Evolutionary conservation across 2,113 vertebrate genomes (phyloP), one percentile per base, ranked within the genome.

Genomic region (Phyllopteryx taeniolatus): DNA sequence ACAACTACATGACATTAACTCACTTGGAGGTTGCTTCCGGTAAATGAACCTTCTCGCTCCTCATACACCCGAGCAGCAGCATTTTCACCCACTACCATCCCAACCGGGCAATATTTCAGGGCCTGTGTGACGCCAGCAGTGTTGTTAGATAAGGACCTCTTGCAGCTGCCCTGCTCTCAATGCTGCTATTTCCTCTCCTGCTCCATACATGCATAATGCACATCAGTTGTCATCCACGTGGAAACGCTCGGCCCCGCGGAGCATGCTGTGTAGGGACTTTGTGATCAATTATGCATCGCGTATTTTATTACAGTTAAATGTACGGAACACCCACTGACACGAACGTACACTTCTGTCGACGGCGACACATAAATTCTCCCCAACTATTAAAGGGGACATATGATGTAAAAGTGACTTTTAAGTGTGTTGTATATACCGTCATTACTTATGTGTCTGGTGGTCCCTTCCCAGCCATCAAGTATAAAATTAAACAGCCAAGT

Each of bases 211-310:
- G 70, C 71, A 72, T 76, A 73, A 54, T 80, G 73, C 53, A 83
- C 67, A 67, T 59, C 33, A 76, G 81, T 83, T 77, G 68, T 77
- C 79, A 76, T 74, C 74, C 83, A 81, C 67, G 62, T 77, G 78
- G 73, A 86, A 75, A 80, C 59, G 78, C 39, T 66, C 27, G 14
- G 46, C 3, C 46, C 14, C 42, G 66, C n/a, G 57, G 61, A 53
- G 54, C 59, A 73, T 13, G 70, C 79, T 85, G 69, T 78, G 72
- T 70, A 14, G 63, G 68, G 60, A 67, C 65, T 74, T 77, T 54
- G 22, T 49, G n/a, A 75, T 87, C 27, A 85, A 82, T 87, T 79
- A 86, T 83, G 87, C 46, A 88, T 73, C 5, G 5, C 7, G 53
- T 79, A 13, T 78, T 84, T 81, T 81, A 22, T 85, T 76, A 76